Percentiles rank a stretch among this genome's conserved stretches.
Conservation (phyloP, 1,140 invertebrate species). For the Uloborus diversus region DNA sequence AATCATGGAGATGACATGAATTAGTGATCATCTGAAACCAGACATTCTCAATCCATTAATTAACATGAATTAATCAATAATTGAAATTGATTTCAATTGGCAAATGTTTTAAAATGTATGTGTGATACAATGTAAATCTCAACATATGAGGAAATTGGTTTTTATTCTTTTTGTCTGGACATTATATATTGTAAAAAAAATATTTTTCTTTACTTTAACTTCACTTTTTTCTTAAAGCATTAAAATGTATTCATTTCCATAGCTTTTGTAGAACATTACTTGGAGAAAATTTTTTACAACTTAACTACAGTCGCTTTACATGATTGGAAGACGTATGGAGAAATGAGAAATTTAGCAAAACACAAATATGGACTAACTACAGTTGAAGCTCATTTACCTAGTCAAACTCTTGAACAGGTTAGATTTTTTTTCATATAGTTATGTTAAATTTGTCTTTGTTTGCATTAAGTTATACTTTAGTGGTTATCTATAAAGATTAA, state of each 20-base stretch:
- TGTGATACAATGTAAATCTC: too few relatives aligned
- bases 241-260: too few relatives aligned
- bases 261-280: conserved; percentile 85
- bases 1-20: too few relatives aligned
- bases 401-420: conserved; percentile 93
- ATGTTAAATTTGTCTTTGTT: background rate
- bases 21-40: too few relatives aligned
- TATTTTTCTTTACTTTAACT: background rate
- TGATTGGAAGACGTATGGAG: conserved; percentile 96
- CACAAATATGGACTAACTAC: conserved; percentile 84
- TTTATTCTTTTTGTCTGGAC: too few relatives aligned
- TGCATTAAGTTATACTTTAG: background rate
- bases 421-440: conserved; percentile 15
- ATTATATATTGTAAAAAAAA: background rate
- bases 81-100: too few relatives aligned
- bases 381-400: conserved; percentile 91
- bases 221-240: background rate
- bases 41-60: too few relatives aligned
- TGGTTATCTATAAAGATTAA: too few relatives aligned
- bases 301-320: conserved; percentile 95
- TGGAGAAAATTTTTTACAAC: conserved; percentile 97
- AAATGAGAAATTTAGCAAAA: conserved; percentile 92
- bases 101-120: too few relatives aligned
- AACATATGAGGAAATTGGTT: too few relatives aligned
- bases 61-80: too few relatives aligned